Evolutionary conservation across 2,797 vertebrate genomes (phyloP).

Genomic region (Leuciscus waleckii): DNA sequence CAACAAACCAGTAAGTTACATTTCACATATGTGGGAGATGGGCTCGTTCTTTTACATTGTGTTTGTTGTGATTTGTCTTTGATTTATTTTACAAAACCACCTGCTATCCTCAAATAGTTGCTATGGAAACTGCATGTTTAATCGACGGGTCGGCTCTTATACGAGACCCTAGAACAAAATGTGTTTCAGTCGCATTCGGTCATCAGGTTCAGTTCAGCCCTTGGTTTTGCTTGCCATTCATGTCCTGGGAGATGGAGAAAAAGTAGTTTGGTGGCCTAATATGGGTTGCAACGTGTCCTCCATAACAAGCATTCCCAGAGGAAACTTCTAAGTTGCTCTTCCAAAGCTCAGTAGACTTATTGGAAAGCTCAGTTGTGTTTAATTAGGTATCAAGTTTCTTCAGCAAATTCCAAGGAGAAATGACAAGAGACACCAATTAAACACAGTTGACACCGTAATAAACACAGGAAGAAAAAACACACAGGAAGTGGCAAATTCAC

Average conservation of each 20-base stretch:
- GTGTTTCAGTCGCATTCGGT: background rate
- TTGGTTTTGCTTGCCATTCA: background rate
- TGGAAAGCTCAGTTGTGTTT: background rate
- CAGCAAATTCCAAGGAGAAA: background rate
- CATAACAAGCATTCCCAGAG: conserved; percentile 13
- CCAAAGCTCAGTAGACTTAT: background rate
- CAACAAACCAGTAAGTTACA: background rate
- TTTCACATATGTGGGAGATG: background rate
- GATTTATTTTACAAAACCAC: conserved; percentile 18
- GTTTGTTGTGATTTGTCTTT: background rate
- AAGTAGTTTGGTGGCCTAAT: background rate
- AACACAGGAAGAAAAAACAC: background rate
- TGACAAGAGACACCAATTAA: background rate
- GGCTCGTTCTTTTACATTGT: background rate
- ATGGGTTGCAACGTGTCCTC: background rate
- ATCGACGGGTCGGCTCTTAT: conserved; percentile 1
- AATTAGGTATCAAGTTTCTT: background rate
- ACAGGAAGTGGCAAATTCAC: too few species aligned
- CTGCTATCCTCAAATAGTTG: conserved; percentile 38
- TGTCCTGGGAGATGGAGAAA: background rate
- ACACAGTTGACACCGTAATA: background rate
- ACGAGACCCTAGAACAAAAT: conserved; percentile 14
- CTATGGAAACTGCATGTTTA: conserved; percentile 41
- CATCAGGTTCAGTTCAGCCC: background rate
- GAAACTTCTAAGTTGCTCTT: background rate